These are phyloP conservation scores for Oreortyx pictus DNA, from an alignment of 2,797 vertebrate species.

Conservation along the genomic window DNA sequence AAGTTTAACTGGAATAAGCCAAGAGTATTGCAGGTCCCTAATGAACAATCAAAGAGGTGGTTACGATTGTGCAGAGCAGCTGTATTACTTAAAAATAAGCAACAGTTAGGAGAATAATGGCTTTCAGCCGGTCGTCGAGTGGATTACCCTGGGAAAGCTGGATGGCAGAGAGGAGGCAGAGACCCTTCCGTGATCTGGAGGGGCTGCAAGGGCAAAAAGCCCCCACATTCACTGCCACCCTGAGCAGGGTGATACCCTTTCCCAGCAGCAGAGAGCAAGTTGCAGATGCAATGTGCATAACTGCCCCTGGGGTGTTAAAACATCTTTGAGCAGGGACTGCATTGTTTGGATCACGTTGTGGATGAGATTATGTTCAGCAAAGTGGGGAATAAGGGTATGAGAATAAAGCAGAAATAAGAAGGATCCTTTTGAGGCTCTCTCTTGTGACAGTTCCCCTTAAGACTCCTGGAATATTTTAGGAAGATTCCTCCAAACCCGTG, in stretches of 20 bases:
- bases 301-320: neutral
- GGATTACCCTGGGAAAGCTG: neutral
- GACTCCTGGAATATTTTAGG: neutral
- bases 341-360: neutral
- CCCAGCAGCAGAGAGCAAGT: neutral
- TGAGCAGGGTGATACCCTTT: neutral
- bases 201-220: neutral
- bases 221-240: neutral
- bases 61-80: constrained; percentile 31
- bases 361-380: neutral
- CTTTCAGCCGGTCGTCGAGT: neutral
- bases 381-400: neutral
- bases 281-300: neutral
- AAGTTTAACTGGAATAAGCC: constrained; percentile 44
- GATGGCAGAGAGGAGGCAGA: neutral
- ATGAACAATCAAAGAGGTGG: constrained; percentile 56
- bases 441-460: neutral
- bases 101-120: constrained; percentile 38
- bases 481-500: neutral
- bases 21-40: constrained; percentile 42
- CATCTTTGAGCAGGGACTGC: neutral
- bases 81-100: constrained; percentile 52
- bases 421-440: neutral
- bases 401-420: accelerated
- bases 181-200: neutral